Conservation (phyloP, 2,113 vertebrate genomes). For the Odontophorus gujanensis region DNA sequence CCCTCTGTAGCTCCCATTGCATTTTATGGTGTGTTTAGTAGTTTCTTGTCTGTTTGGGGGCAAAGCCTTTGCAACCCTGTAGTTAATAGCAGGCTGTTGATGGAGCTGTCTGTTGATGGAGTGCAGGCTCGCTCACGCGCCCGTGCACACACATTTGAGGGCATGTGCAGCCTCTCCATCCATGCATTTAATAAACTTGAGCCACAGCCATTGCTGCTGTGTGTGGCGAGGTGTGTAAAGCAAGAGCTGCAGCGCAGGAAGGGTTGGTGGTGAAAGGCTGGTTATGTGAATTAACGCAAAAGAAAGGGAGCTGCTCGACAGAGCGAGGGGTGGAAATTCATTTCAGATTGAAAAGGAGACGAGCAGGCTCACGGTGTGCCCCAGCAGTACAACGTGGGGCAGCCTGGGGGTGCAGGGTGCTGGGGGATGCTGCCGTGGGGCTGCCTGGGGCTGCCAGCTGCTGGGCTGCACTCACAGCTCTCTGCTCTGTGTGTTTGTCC, state of each 20-base stretch:
- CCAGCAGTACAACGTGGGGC: rapidly evolving
- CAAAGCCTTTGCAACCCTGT: not conserved
- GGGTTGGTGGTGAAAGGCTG: not conserved
- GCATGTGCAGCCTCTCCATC: not conserved
- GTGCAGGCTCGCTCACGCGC: not conserved
- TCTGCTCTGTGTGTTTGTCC: not conserved
- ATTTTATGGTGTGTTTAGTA: not conserved
- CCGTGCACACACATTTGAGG: rapidly evolving
- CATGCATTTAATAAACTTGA: not conserved
- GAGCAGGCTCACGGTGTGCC: not conserved
- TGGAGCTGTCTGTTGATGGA: not conserved
- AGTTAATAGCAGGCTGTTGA: rapidly evolving
- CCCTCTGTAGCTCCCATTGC: not conserved
- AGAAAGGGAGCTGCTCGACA: not conserved
- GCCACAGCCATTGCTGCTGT: not conserved
- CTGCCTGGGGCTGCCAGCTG: not conserved
- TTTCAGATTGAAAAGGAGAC: not conserved
- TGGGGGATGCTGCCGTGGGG: rapidly evolving
- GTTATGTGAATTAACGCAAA: not conserved
- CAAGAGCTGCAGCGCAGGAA: not conserved
- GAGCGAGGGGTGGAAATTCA: not conserved
- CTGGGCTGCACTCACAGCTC: rapidly evolving
- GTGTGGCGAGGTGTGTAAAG: not conserved
- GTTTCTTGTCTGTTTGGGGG: not conserved
- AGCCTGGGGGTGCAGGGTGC: rapidly evolving